These are phyloP conservation scores for Plecotus auritus DNA, from an alignment of 2,113 vertebrate species.

Conservation along the genomic window DNA sequence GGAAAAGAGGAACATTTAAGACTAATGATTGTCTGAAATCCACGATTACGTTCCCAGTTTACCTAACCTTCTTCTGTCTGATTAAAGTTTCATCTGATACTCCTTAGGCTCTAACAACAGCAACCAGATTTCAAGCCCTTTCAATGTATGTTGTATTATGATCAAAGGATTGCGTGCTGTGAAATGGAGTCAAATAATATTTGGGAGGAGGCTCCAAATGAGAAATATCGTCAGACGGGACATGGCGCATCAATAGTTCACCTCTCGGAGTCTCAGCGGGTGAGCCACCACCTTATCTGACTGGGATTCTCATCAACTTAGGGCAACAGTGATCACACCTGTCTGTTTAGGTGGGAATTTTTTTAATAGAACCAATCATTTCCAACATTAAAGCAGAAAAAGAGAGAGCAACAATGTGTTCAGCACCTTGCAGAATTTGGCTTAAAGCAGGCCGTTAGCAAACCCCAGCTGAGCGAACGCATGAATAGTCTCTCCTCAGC, in stretches of 20 bases:
- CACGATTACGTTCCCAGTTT: neutral
- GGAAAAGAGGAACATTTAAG: neutral
- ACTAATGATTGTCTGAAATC: neutral
- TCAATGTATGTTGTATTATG: neutral
- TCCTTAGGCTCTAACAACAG: neutral
- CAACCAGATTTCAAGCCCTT: neutral
- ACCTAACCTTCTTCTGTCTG: neutral
- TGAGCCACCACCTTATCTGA: accelerated
- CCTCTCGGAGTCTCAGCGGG: neutral
- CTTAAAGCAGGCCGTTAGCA: neutral
- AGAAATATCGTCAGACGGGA: neutral
- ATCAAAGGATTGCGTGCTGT: neutral
- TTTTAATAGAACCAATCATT: neutral
- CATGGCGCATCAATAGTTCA: neutral
- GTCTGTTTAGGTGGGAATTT: neutral
- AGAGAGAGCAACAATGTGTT: neutral
- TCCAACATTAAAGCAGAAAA: neutral
- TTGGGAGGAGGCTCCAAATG: neutral
- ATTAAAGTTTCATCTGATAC: neutral
- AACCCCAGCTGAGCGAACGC: neutral
- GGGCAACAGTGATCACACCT: neutral
- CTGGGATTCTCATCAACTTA: neutral
- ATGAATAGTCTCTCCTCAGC: neutral
- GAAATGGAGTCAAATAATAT: neutral
- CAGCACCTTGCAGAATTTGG: neutral